Evolutionary conservation across 2,797 vertebrate species (phyloP).

Genomic region (Galago senegalensis): DNA sequence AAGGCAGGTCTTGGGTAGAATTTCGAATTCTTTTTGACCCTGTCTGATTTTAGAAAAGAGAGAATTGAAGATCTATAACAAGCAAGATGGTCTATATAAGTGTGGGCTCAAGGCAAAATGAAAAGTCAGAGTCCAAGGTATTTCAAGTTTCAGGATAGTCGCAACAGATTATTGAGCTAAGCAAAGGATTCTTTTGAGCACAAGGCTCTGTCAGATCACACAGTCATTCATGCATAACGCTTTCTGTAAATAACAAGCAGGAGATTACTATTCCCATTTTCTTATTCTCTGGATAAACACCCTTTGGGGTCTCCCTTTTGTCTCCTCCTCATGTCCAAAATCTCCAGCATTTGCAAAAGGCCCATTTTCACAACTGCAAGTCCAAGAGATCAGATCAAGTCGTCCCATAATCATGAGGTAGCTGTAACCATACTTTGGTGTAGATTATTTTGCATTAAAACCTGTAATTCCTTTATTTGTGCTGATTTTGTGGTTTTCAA

Average conservation of each 20-base stretch:
- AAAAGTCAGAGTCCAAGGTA: neutral
- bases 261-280: neutral
- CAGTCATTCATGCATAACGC: neutral
- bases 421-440: neutral
- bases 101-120: neutral
- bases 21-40: neutral
- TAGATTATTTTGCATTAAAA: conserved; percentile 10
- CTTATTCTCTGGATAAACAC: neutral
- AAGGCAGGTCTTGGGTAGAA: neutral
- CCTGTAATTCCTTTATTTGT: neutral
- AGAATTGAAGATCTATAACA: neutral
- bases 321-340: neutral
- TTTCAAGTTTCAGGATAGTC: neutral
- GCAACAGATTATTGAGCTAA: neutral
- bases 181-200: neutral
- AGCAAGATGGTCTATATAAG: neutral
- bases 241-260: neutral
- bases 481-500: conserved; percentile 70
- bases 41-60: neutral
- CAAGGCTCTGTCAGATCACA: neutral
- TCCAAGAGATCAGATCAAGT: neutral
- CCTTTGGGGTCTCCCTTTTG: neutral
- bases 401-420: neutral
- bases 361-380: neutral
- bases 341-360: neutral